Evolutionary conservation across 2,888 invertebrate genomes (phyloP), one percentile per base, ranked within the genome.

Genomic region (Alcis repandata): DNA sequence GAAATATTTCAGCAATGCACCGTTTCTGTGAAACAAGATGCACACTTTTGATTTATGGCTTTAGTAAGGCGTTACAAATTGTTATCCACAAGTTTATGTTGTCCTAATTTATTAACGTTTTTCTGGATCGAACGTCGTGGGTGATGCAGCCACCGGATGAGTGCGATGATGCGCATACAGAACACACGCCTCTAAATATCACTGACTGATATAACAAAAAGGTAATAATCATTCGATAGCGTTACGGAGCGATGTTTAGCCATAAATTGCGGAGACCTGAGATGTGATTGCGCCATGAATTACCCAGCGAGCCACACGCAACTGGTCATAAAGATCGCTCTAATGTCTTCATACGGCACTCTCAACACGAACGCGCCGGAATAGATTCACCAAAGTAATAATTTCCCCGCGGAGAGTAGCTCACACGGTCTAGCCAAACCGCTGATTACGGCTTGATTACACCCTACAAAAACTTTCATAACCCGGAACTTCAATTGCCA

Each of bases 381-480:
- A 83, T 83, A 79, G 76, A 85, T 80, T 78, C 82, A 86, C 86
- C 81, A 84, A 88, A 87, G 78, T 84, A 87, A 88, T 90, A 91
- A 92, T 92, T 92, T 90, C 86, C 75, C 74, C 76, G 75, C 79
- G 71, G 74, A 77, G 86, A 86, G 85, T 85, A 86, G 86, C 91
- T 90, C 90, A 91, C 90, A 90, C 89, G 90, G 85, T 89, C 88
- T 85, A 88, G 79, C 85, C 86, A 79, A 89, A 86, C 91, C 88
- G 77, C 87, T 90, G 88, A 92, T 92, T 92, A 91, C 86, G 79
- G 70, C 86, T 90, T 90, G 91, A 93, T 93, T 92, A 89, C 84
- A 92, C 87, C 80, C 85, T 77, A 92, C 91, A 93, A 92, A 93
- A 93, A 92, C 89, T 86, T 85, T 86, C 88, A 87, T 86, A 89